Conservation (phyloP, 2,888 invertebrate genomes). For the Candidula unifasciata region DNA sequence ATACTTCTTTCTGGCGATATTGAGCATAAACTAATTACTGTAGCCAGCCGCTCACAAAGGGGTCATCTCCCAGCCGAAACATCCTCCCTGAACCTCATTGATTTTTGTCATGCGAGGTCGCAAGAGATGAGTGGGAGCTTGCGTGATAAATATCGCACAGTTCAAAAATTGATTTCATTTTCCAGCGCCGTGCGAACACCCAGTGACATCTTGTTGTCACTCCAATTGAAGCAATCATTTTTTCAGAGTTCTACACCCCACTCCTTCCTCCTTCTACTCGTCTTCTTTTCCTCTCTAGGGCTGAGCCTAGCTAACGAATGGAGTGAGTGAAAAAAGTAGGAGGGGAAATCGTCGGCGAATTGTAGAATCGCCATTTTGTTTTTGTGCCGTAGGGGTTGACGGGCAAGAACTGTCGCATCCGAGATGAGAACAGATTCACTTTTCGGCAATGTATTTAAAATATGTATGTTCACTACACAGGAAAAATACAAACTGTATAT, state of each 20-base stretch:
- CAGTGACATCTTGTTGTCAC: conserved; percentile 47
- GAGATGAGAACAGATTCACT: background rate
- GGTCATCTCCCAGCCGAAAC: conserved; percentile 37
- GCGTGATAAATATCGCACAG: conserved; percentile 42
- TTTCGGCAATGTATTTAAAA: too few species aligned
- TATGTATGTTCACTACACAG: too few species aligned
- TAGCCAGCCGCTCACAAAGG: conserved; percentile 48
- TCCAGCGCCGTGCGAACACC: conserved; percentile 29
- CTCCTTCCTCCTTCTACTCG: background rate
- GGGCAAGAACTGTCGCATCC: background rate
- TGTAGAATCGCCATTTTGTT: conserved; percentile 26
- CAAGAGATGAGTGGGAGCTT: conserved; percentile 28
- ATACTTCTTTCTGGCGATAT: conserved; percentile 54
- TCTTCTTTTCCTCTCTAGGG: background rate
- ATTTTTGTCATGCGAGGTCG: conserved; percentile 35
- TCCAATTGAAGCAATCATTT: conserved; percentile 50
- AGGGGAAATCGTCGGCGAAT: background rate
- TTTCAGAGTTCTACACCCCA: conserved; percentile 23
- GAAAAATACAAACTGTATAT: too few species aligned
- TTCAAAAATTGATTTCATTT: conserved; percentile 50
- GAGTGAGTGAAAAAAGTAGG: background rate
- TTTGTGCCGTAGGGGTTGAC: background rate
- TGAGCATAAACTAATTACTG: conserved; percentile 61
- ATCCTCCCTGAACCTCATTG: conserved; percentile 39
- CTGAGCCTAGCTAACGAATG: background rate